Evolutionary conservation across 2,113 vertebrate genomes (phyloP).

Genomic region (Nannospalax galili): DNA sequence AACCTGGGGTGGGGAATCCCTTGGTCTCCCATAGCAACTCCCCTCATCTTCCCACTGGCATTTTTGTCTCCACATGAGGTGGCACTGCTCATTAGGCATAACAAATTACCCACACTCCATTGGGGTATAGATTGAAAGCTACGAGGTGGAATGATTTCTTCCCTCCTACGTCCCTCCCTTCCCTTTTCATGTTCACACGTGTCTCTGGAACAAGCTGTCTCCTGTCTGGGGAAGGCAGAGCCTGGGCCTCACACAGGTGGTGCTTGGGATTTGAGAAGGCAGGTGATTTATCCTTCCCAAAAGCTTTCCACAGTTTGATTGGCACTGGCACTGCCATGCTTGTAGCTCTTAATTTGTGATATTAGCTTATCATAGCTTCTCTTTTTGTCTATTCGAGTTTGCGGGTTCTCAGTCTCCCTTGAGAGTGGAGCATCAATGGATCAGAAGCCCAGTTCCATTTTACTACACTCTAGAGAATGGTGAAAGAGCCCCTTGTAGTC

Average conservation of each 20-base stretch:
- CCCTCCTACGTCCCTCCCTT: slow-evolving; percentile 29
- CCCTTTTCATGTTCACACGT: slow-evolving; percentile 52
- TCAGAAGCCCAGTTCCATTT: background rate
- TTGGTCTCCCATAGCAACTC: slow-evolving; percentile 38
- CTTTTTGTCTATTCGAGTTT: background rate
- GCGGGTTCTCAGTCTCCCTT: background rate
- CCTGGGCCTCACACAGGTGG: background rate
- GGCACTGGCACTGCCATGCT: background rate
- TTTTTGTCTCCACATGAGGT: slow-evolving; percentile 28
- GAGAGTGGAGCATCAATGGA: background rate
- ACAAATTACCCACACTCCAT: slow-evolving; percentile 48
- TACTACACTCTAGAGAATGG: background rate
- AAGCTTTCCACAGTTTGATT: background rate
- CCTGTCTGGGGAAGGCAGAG: slow-evolving; percentile 48
- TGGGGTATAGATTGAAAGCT: slow-evolving; percentile 50
- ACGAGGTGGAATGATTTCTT: background rate
- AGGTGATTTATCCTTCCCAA: background rate
- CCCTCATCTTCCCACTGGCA: background rate
- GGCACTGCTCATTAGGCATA: slow-evolving; percentile 45
- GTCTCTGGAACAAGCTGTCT: slow-evolving; percentile 30
- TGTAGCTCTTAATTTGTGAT: background rate
- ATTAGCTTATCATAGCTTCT: background rate
- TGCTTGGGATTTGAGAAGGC: background rate
- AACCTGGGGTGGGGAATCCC: background rate
- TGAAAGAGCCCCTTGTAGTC: background rate